phyloP scores from a whole-genome alignment of 1,140 invertebrate species.

The Caerostris darwini region DNA sequence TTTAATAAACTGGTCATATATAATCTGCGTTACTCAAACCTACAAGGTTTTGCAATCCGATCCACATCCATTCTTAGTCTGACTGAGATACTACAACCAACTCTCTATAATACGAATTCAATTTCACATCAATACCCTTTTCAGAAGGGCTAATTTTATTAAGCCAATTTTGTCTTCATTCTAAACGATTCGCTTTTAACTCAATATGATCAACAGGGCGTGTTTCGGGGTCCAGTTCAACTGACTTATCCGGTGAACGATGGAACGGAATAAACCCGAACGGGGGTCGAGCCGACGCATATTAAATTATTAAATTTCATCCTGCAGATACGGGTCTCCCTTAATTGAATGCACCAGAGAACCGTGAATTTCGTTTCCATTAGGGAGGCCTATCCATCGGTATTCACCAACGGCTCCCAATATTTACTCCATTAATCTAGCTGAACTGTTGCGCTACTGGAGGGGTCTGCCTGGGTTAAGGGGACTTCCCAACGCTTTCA shows the following conservation, averaged over 20 bases:
- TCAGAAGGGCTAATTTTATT: background rate
- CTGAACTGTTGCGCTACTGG: constrained; percentile 67
- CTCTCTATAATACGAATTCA: background rate
- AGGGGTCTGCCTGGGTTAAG: background rate
- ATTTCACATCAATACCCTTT: background rate
- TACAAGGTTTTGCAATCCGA: too few species aligned
- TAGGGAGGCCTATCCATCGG: background rate
- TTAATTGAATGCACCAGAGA: background rate
- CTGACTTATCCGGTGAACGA: too few species aligned
- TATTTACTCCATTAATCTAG: constrained; percentile 65
- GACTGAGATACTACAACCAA: too few species aligned
- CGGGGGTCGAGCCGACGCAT: background rate
- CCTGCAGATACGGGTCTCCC: background rate
- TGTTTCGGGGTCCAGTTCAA: background rate
- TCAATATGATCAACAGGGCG: background rate
- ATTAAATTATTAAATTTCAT: constrained; percentile 39
- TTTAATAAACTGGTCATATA: too few species aligned
- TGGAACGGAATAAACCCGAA: background rate
- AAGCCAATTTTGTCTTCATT: background rate
- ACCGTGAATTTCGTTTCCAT: constrained; percentile 30
- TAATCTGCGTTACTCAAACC: too few species aligned
- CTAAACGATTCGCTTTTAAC: background rate
- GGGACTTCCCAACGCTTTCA: constrained; percentile 42
- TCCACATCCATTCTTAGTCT: too few species aligned
- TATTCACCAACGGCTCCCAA: constrained; percentile 5